phyloP scores from a whole-genome alignment of 2,113 vertebrate species.

The Theristicus caerulescens region DNA sequence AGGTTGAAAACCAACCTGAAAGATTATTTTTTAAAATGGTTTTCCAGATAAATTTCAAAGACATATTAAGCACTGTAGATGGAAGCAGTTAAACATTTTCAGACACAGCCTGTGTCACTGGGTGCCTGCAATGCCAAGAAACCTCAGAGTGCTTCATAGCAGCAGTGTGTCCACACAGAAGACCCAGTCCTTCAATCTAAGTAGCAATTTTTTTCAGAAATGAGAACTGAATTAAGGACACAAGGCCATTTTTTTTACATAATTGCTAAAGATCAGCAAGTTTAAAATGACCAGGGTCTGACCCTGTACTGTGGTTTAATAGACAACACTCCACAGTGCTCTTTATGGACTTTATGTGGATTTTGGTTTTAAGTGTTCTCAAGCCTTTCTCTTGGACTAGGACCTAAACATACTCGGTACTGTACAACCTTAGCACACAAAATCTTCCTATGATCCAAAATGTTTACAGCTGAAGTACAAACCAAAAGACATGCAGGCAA shows the following conservation, averaged over 20 bases:
- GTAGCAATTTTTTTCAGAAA: not conserved
- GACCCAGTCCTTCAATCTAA: not conserved
- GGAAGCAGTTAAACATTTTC: not conserved
- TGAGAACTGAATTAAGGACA: not conserved
- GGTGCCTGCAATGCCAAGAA: not conserved
- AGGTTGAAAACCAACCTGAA: not conserved
- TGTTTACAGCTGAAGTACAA: not conserved
- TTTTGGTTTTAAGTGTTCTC: not conserved
- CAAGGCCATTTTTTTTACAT: not conserved
- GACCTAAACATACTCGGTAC: not conserved
- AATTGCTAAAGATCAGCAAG: not conserved
- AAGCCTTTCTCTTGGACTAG: not conserved
- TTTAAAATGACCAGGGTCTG: not conserved
- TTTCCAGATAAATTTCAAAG: not conserved
- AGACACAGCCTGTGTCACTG: not conserved
- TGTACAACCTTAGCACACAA: not conserved
- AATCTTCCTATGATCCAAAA: not conserved
- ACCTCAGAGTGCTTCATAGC: not conserved
- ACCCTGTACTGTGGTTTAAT: not conserved
- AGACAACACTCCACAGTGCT: not conserved
- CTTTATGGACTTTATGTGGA: not conserved
- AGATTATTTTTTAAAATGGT: not conserved
- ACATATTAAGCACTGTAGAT: not conserved
- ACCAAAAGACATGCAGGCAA: not conserved
- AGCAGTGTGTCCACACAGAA: not conserved